Conservation (phyloP, 2,797 vertebrate species). For the Hemitrygon akajei region DNA sequence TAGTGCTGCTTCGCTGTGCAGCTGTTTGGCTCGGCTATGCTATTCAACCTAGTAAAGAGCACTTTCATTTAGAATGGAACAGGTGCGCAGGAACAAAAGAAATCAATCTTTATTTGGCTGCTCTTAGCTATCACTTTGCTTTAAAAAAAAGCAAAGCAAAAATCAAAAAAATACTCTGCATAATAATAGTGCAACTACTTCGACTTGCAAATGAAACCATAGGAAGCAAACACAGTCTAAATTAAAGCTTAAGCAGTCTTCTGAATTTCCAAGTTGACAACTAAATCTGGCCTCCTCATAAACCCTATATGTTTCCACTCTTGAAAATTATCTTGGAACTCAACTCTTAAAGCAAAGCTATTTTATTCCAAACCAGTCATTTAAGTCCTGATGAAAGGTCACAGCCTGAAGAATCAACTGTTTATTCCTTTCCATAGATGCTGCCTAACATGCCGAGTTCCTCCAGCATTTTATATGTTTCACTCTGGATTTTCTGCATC, state of each 20-base stretch:
- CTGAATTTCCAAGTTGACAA: slow-evolving; percentile 2
- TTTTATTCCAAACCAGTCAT: neutral
- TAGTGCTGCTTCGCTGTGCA: neutral
- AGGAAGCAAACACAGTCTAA: neutral
- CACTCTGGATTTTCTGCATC: too few relatives aligned
- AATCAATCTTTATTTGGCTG: neutral
- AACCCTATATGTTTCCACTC: neutral
- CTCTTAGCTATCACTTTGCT: neutral
- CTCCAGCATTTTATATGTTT: too few relatives aligned
- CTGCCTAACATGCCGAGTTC: too few relatives aligned
- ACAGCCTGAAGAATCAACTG: too few relatives aligned
- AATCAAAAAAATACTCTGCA: slow-evolving; percentile 21
- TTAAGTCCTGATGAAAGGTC: too few relatives aligned
- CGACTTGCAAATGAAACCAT: neutral
- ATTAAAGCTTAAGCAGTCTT: neutral
- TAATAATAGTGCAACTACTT: neutral
- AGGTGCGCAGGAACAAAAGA: slow-evolving; percentile 14
- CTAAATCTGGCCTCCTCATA: neutral
- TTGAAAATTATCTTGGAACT: neutral
- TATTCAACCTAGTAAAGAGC: slow-evolving; percentile 26
- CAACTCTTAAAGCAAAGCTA: neutral
- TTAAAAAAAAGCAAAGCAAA: slow-evolving; percentile 4
- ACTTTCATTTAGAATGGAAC: neutral
- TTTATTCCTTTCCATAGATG: too few relatives aligned
- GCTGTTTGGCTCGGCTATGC: neutral